Base-by-base conservation (phyloP, 2,888 invertebrate species). In the Osedax frankpressi region DNA sequence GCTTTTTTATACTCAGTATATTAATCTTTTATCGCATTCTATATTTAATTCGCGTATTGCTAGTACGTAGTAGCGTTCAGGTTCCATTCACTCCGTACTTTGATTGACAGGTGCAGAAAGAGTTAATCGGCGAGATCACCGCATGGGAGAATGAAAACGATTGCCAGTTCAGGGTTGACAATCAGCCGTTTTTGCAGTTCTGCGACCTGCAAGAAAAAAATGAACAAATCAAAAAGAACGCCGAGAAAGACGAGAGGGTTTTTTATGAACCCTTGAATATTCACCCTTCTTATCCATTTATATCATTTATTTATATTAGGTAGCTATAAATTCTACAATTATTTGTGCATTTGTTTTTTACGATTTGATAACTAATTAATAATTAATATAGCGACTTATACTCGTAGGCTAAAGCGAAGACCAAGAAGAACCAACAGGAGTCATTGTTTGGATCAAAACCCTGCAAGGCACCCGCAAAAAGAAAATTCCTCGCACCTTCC, bases 401-500 rank as follows among this genome's bases (percentile, higher is more conserved):
- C 24, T 3, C 44, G 28, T 65, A 65, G 24, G 26, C 26, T 24
- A 65, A 81, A 73, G 79, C 79, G 14, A 79, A 78, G 60, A 80
- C 78, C 0, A 81, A 80, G 70, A 77, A 80, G 68, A 82, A 80
- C 75, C 81, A 83, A 73, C 80, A 82, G 73, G 84, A 84, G 75
- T 79, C 82, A 78, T 77, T 79, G 28, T 83, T 75, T 78, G 84
- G 84, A 14, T 81, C 81, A 71, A 81, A 81, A 62, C 77, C 78
- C 11, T 70, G 73, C 65, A 63, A 30, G 26, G 81, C 83, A 6
- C 82, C 81, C 3, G 80, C 78, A 2, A 81, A 81, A 69, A 73
- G 80, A 28, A 77, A 81, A 27, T 78, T 80, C 69, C 76, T 78
- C 2, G 76, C 78, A n/a, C 78, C 79, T 14, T 79, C 80, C 6